Evolutionary conservation across 2,888 invertebrate species (phyloP), one percentile per base, ranked within the genome.

Genomic region (Tetrapedia diversipes): DNA sequence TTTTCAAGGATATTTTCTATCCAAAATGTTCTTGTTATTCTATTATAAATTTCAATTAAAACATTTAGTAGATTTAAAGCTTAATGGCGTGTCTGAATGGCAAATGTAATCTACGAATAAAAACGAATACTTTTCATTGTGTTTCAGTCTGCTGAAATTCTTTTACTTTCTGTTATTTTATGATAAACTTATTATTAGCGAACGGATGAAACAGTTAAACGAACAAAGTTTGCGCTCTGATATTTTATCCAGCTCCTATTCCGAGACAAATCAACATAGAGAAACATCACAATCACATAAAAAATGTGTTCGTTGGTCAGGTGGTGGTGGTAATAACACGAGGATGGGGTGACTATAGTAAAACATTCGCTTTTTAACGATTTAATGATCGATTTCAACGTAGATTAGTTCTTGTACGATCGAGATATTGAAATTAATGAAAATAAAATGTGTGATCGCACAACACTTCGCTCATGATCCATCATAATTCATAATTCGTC

Each of bases 291-390:
- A 87, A 81, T 89, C 83, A 90, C 89, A 90, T 88, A 86, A 86
- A 89, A 89, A 90, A 87, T 89, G 90, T 90, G 90, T 90, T 89
- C 89, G 88, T 87, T 89, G 89, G 89, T 88, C 88, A 86, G 88
- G 87, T 86, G 89, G 88, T 86, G 86, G 88, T 89, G 87, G 83
- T 89, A 87, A 88, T 89, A 89, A 89, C 88, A 86, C 88, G 89
- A 90, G 90, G 90, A 90, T 89, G 89, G 89, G 89, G 90, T 87
- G 87, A 89, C 90, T 90, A 90, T 89, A 89, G 88, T 89, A 90
- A 89, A 89, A 90, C 90, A 90, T 90, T 88, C 89, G 89, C 89
- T 87, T 87, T 79, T 89, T 87, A 86, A 86, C 87, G 89, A n/a
- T n/a, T n/a, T 83, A 89, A 87, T 86, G 86, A 89, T 88, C 87